These are phyloP conservation scores for Schizopygopsis pylzovi DNA, from an alignment of 2,797 vertebrate species.

Conservation along the genomic window DNA sequence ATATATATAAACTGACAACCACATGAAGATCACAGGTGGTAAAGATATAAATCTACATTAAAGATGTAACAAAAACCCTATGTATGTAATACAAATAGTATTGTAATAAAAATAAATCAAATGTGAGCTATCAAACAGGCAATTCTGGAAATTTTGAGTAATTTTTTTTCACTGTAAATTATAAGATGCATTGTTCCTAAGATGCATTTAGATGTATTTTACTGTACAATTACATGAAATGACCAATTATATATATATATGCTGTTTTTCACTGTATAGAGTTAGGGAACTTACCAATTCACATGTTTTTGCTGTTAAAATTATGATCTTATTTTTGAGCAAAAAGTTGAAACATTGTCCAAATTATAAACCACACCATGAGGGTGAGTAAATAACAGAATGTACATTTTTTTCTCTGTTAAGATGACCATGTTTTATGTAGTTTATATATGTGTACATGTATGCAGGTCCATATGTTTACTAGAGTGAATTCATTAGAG, in stretches of 20 bases:
- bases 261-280: not conserved
- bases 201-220: not conserved
- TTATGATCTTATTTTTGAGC: accelerated
- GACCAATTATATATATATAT: not conserved
- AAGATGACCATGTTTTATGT: constrained; percentile 29
- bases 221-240: not conserved
- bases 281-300: not conserved
- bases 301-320: not conserved
- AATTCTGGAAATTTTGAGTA: too few species aligned
- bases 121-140: not conserved
- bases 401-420: not conserved
- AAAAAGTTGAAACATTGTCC: not conserved
- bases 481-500: constrained; percentile 61
- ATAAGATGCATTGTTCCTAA: not conserved
- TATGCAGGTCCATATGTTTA: constrained; percentile 45
- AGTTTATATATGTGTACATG: constrained; percentile 29
- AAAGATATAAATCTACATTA: too few species aligned
- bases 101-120: too few species aligned
- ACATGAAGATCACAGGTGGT: not conserved
- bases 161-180: not conserved
- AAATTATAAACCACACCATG: not conserved
- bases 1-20: not conserved
- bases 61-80: not conserved
- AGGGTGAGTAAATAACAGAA: not conserved
- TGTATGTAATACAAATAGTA: not conserved